phyloP scores from a whole-genome alignment of 2,797 vertebrate species.

The Lepus townsendii region DNA sequence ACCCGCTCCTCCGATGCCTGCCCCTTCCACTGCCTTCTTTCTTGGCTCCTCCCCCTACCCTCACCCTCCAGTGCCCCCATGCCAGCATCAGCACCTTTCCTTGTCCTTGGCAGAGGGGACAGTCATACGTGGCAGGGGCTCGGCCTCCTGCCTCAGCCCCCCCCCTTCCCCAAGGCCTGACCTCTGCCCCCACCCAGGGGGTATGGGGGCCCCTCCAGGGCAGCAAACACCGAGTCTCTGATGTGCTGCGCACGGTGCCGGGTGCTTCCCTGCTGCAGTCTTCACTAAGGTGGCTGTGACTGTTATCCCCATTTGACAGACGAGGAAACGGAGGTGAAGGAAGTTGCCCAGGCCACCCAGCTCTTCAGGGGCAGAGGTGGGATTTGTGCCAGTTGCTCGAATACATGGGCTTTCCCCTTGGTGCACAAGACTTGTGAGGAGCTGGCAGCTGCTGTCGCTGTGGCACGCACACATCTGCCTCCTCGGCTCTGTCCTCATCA shows the following conservation, averaged over 20 bases:
- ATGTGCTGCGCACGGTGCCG: not conserved
- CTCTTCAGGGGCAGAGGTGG: not conserved
- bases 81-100: not conserved
- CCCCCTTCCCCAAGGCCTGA: not conserved
- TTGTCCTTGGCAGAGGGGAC: not conserved
- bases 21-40: not conserved
- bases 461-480: not conserved
- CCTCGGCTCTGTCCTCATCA: not conserved
- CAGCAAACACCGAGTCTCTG: not conserved
- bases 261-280: not conserved
- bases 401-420: not conserved
- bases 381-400: not conserved
- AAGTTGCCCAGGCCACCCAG: not conserved
- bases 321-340: conserved; percentile 27
- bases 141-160: not conserved
- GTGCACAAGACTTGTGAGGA: not conserved
- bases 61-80: rapidly evolving
- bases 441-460: not conserved
- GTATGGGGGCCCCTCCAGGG: not conserved
- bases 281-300: not conserved
- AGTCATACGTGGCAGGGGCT: not conserved
- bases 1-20: conserved; percentile 56
- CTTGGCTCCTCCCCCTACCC: not conserved
- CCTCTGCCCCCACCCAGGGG: not conserved
- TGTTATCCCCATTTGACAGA: not conserved